Evolutionary conservation across 1,140 invertebrate genomes (phyloP), one percentile per base, ranked within the genome.

Genomic region (Archivesica marissinica): DNA sequence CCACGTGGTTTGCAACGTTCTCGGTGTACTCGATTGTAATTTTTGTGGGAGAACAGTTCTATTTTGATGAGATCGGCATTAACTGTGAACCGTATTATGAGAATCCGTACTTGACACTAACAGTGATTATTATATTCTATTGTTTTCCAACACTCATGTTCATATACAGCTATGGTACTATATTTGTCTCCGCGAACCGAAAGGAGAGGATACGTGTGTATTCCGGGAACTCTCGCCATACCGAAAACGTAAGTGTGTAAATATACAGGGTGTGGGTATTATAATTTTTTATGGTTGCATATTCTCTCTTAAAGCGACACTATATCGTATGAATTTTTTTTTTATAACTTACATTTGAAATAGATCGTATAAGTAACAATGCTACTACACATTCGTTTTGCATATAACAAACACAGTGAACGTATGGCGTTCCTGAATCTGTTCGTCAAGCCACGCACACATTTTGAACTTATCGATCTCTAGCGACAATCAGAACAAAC

Each of bases 51-150:
- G 77, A 81, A 20, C 86, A 87, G 64, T 87, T 80, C 44, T 87
- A 87, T 44, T 87, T 80, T 61, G 86, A 87, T 52, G 70, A 76
- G 0, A 70, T 87, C 0, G 86, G 82, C n/a, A 76, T 87, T 1
- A 87, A 87, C 70, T 87, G 86, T 75, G 86, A 87, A 76, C 86
- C 86, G 6, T 72, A 75, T 41, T 87, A 87, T 35, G 76, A 68
- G 23, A 87, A 85, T 56, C 35, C 39, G 0, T 30, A 59, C 25
- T 68, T 87, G 38, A 85, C 86, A 7, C 23, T 84, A 0, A 38
- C 70, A n/a, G 86, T 87, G 2, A 80, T 87, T 33, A 38, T 47
- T 6, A 56, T 87, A 15, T 87, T 87, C 59, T 87, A 87, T 39
- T 70, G 85, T 47, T 13, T 85, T 7, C 82, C 86, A 13, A 47